Evolutionary conservation across 2,113 vertebrate species (phyloP).

Genomic region (Coptodon bakossiorum): DNA sequence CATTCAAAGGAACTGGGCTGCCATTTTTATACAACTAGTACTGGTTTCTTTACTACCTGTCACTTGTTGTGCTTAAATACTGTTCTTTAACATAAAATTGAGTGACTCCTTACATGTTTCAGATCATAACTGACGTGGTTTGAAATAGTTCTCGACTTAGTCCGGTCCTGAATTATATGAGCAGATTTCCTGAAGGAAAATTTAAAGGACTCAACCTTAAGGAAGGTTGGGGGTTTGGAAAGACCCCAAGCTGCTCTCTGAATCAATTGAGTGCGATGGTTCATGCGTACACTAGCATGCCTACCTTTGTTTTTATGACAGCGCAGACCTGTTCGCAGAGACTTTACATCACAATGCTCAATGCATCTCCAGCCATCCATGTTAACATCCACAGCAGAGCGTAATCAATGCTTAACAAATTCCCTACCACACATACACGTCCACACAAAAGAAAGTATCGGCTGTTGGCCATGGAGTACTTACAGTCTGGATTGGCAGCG

Average conservation of each 20-base stretch:
- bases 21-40: background rate
- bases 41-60: background rate
- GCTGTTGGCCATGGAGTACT: slow-evolving; percentile 45
- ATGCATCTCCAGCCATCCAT: background rate
- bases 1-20: background rate
- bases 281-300: background rate
- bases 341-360: background rate
- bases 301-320: background rate
- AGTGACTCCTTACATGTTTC: background rate
- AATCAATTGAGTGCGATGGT: background rate
- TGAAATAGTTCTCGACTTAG: background rate
- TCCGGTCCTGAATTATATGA: background rate
- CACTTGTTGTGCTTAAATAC: background rate
- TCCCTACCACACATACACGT: no score
- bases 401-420: background rate
- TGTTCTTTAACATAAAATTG: background rate
- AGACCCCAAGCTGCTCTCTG: background rate
- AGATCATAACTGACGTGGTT: background rate
- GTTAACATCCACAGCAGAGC: background rate
- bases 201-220: background rate
- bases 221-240: background rate
- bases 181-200: background rate
- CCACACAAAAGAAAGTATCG: background rate
- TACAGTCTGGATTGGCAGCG: slow-evolving; percentile 78
- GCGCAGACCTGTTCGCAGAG: background rate